A percentile compares a stretch with the other conserved stretches of the same genome.
Evolutionary conservation across 2,888 invertebrate genomes (phyloP).

Genomic region (Ennomos erosarius): DNA sequence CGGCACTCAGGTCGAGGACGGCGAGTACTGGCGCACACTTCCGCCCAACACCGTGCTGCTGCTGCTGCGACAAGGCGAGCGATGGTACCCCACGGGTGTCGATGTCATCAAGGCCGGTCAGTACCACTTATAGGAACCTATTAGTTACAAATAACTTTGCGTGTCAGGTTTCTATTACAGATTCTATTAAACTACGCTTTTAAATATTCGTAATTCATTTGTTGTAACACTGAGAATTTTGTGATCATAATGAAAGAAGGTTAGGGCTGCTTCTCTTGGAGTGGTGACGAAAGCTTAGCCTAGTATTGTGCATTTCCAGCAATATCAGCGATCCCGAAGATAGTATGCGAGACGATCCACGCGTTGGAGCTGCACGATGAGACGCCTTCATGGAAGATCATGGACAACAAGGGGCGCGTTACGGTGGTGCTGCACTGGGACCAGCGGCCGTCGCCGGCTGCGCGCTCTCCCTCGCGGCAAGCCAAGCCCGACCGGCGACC

Average conservation of each 20-base stretch:
- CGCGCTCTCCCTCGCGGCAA: conserved; percentile 81
- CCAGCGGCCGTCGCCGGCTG: conserved; percentile 90
- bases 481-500: conserved; percentile 86
- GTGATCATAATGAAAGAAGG: too few relatives aligned
- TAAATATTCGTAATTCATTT: too few relatives aligned
- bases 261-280: background rate
- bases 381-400: conserved; percentile 99
- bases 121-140: conserved; percentile 41
- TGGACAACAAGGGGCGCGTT: conserved; percentile 98
- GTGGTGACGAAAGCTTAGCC: background rate
- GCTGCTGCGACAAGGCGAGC: conserved; percentile 94
- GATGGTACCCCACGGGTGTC: conserved; percentile 97
- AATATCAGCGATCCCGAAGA: conserved; percentile 97
- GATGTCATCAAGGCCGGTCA: conserved; percentile 97
- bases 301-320: conserved; percentile 85
- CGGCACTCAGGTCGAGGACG: conserved; percentile 98
- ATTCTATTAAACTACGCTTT: too few relatives aligned
- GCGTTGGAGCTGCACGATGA: conserved; percentile 98
- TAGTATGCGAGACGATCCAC: conserved; percentile 98
- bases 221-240: too few relatives aligned
- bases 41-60: conserved; percentile 96
- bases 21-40: conserved; percentile 97
- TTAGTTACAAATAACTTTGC: too few relatives aligned
- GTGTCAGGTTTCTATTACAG: too few relatives aligned
- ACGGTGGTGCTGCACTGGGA: conserved; percentile 99